Evolutionary conservation across 2,113 vertebrate genomes (phyloP).

Genomic region (Pantherophis guttatus): DNA sequence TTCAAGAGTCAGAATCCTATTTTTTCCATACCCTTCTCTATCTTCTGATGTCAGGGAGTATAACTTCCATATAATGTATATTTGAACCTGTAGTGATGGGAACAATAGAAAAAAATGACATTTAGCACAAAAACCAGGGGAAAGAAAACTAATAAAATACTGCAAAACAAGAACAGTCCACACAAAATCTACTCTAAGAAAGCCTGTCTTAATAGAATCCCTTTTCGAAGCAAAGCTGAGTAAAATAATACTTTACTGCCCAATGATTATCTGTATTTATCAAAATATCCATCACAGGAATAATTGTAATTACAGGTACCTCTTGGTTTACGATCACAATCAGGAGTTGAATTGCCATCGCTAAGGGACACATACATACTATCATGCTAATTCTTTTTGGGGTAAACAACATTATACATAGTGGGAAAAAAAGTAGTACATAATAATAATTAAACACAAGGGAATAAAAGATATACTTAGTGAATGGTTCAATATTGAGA

Average conservation of each 20-base stretch:
- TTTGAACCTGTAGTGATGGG: not conserved
- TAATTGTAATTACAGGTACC: slow-evolving; percentile 34
- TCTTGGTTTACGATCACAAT: not conserved
- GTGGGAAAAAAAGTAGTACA: not conserved
- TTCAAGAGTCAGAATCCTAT: not conserved
- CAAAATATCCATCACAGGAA: slow-evolving; percentile 53
- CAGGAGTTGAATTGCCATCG: not conserved
- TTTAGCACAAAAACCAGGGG: not conserved
- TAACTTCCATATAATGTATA: not conserved
- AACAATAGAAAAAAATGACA: not conserved
- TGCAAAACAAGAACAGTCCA: not conserved
- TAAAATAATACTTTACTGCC: slow-evolving; percentile 66
- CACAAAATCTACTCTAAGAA: not conserved
- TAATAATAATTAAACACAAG: not conserved
- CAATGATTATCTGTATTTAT: slow-evolving; percentile 61
- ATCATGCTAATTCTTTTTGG: not conserved
- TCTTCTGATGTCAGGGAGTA: not conserved
- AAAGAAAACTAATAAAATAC: not conserved
- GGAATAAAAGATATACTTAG: not conserved
- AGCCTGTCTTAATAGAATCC: not conserved
- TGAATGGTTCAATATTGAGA: not conserved
- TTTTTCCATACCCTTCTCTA: not conserved
- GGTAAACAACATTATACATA: not conserved
- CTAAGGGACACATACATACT: not conserved
- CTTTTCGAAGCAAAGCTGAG: slow-evolving; percentile 50